Conservation (phyloP, 2,113 vertebrate species). For the Dicentrarchus labrax region DNA sequence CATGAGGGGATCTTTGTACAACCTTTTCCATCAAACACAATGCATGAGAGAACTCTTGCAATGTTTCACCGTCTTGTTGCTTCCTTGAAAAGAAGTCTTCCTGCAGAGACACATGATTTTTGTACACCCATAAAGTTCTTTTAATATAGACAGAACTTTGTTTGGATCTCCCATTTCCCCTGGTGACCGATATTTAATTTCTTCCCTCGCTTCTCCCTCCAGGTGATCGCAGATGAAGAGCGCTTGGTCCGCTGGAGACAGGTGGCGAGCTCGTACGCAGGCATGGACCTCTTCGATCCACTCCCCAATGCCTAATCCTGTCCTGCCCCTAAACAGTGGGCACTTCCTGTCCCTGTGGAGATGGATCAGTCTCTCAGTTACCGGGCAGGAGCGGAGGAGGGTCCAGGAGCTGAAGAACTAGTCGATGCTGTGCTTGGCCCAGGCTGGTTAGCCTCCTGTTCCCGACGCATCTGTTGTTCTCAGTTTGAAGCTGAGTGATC, state of each 20-base stretch:
- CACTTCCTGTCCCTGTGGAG: not conserved
- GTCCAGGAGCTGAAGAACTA: too few species aligned
- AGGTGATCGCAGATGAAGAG: slow-evolving; percentile 8
- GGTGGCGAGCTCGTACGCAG: not conserved
- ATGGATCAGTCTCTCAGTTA: not conserved
- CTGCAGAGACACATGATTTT: slow-evolving; percentile 31
- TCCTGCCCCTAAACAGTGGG: not conserved
- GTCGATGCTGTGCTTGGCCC: too few species aligned
- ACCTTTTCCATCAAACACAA: slow-evolving; percentile 20
- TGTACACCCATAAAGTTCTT: slow-evolving; percentile 12
- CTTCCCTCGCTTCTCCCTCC: slow-evolving; percentile 16
- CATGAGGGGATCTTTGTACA: not conserved
- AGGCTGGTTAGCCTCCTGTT: too few species aligned
- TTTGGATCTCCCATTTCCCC: slow-evolving; percentile 14
- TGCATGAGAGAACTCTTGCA: slow-evolving; percentile 32
- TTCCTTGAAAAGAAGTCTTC: slow-evolving; percentile 20
- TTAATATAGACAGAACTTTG: slow-evolving; percentile 7
- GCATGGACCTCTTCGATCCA: slow-evolving; percentile 19
- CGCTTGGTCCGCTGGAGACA: slow-evolving; percentile 6
- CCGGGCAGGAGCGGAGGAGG: too few species aligned
- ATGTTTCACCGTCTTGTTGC: slow-evolving; percentile 19
- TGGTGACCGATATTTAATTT: slow-evolving; percentile 15
- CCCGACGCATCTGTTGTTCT: too few species aligned
- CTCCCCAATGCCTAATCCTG: not conserved
- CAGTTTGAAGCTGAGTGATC: too few species aligned